phyloP scores from a whole-genome alignment of 2,113 vertebrate genomes.

The Oceanites oceanicus region DNA sequence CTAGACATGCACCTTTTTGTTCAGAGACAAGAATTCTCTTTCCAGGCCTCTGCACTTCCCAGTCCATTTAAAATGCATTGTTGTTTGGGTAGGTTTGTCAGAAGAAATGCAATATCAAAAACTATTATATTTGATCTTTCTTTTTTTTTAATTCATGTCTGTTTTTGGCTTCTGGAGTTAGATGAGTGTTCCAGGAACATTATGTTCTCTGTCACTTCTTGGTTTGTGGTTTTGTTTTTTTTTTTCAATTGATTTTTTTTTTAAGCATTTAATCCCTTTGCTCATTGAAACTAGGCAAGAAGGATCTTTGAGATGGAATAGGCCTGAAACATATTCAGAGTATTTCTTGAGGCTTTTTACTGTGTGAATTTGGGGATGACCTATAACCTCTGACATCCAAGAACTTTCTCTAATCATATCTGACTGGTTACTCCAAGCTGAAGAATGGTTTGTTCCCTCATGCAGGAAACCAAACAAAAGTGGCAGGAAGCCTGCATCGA shows the following conservation, averaged over 20 bases:
- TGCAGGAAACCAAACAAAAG: neutral
- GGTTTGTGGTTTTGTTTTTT: neutral
- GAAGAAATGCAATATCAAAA: neutral
- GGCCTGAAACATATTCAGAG: neutral
- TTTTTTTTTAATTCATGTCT: neutral
- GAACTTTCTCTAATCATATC: neutral
- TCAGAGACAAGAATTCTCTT: neutral
- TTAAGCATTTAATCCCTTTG: neutral
- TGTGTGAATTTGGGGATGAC: neutral
- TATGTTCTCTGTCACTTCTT: neutral
- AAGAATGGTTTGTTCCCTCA: neutral
- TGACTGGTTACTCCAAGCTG: neutral
- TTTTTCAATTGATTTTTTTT: neutral
- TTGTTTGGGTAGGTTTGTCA: neutral
- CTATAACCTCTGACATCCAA: neutral
- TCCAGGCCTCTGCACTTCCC: neutral
- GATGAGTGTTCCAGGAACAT: neutral
- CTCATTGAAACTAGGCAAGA: neutral
- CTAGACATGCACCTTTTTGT: neutral
- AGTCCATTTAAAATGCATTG: neutral
- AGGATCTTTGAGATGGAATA: neutral
- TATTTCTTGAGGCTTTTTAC: neutral
- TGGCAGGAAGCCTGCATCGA: neutral
- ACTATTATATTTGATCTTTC: neutral
- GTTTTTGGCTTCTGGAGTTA: conserved; percentile 21